Conservation (phyloP, 2,113 vertebrate species). For the Hippolais icterina region DNA sequence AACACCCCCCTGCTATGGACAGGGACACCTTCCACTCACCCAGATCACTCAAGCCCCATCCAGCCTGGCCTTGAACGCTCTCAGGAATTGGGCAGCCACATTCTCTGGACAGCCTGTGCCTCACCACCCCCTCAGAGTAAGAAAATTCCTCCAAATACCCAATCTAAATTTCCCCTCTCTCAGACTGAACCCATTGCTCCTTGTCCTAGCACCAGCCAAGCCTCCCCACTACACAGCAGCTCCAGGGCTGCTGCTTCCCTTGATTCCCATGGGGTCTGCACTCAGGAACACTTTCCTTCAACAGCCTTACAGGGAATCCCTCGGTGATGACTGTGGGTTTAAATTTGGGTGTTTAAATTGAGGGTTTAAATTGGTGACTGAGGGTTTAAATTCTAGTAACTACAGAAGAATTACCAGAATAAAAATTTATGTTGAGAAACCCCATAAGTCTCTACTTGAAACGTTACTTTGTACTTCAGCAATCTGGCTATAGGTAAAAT, state of each 20-base stretch:
- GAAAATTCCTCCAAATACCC: background rate
- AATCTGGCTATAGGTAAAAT: background rate
- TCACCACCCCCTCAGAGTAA: background rate
- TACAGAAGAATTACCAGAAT: background rate
- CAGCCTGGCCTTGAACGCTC: background rate
- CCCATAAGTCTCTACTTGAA: background rate
- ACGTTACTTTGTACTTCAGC: background rate
- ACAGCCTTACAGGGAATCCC: background rate
- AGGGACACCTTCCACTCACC: background rate
- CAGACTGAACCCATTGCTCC: background rate
- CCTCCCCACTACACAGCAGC: background rate
- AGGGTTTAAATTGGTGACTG: too few species aligned
- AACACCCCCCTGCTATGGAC: background rate
- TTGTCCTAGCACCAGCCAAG: background rate
- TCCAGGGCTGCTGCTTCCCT: background rate
- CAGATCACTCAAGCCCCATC: background rate
- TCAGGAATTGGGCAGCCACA: background rate
- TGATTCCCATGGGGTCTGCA: background rate
- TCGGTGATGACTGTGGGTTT: background rate
- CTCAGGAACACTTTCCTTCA: background rate
- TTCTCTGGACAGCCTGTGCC: background rate
- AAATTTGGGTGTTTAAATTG: too few species aligned
- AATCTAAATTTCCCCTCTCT: too few species aligned
- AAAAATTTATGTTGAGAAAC: background rate
- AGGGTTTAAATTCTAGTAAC: background rate